Percentiles rank a stretch among this genome's conserved stretches.
Evolutionary conservation across 2,888 invertebrate genomes (phyloP).

Genomic region (Hirudinaria manillensis): DNA sequence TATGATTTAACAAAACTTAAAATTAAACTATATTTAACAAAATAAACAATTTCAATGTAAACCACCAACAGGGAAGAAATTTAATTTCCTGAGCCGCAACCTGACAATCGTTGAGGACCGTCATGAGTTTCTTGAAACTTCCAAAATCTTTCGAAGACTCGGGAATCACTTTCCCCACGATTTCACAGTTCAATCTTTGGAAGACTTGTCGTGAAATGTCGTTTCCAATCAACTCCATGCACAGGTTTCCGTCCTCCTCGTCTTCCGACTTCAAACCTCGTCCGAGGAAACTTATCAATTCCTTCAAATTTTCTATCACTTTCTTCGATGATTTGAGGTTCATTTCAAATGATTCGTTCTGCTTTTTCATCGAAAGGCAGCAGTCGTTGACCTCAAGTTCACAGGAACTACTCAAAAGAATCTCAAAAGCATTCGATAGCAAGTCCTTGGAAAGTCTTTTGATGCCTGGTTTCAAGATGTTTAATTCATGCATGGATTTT

Average conservation of each 20-base stretch:
- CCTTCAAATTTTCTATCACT: background rate
- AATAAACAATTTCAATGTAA: background rate
- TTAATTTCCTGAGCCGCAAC: background rate
- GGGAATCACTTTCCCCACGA: background rate
- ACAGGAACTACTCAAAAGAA: background rate
- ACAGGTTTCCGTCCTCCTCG: background rate
- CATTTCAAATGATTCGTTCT: background rate
- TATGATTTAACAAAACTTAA: too few relatives aligned
- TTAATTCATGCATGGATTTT: conserved; percentile 10
- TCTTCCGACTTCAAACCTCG: background rate
- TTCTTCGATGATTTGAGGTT: background rate
- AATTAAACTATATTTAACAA: too few relatives aligned
- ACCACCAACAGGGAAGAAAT: background rate
- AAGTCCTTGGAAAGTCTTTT: background rate
- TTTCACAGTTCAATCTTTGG: background rate
- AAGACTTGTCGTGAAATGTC: background rate
- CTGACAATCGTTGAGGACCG: background rate
- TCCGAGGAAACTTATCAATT: background rate
- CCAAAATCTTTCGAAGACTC: background rate
- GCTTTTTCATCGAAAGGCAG: background rate
- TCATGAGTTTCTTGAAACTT: background rate
- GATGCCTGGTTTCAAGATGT: background rate
- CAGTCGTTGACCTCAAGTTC: background rate
- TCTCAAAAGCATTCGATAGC: background rate
- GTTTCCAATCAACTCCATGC: background rate